Evolutionary conservation across 2,888 invertebrate species (phyloP), one percentile per base, ranked within the genome.

Genomic region (Lithophane leautieri): DNA sequence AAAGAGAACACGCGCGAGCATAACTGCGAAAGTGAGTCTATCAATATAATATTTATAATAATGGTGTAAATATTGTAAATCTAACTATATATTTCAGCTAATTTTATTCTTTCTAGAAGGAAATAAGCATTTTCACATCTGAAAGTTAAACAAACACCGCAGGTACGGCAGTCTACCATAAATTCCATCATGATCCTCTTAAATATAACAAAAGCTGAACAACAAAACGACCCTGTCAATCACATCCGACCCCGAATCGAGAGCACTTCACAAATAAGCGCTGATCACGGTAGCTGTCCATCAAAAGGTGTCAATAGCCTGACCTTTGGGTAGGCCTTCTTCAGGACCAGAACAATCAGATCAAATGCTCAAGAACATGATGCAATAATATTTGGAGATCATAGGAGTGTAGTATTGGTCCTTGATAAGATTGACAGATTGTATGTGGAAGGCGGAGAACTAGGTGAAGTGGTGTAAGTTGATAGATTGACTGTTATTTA

Each of bases 211-310:
- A 76, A 74, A 74, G 50, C 28, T 40, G 34, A 75, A 76, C 82
- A 79, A 78, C 63, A 62, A 52, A n/a, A 58, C 16, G 74, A 34
- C 78, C 75, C 74, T 70, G 84, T 78, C 78, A 75, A 69, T 81
- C 78, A 70, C n/a, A 56, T 14, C 4, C 74, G 86, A 76, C 87
- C 87, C 60, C 72, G 62, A 81, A 84, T 77, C 54, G 72, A 72
- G 78, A 85, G 84, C 84, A 82, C 71, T 76, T 19, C 66, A 76
- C 77, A 84, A 84, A 81, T 70, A 82, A 47, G 72, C 71, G 66
- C 52, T 71, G 82, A 79, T 87, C 84, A 87, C 84, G 86, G 82
- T 80, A 78, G 76, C 86, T 86, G 87, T 85, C 87, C 77, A 75
- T 85, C 85, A 81, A 52, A 34, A 6, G 50, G 70, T 70, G 76